Base-by-base conservation (phyloP, 2,113 vertebrate species). In the Sylvietta virens region DNA sequence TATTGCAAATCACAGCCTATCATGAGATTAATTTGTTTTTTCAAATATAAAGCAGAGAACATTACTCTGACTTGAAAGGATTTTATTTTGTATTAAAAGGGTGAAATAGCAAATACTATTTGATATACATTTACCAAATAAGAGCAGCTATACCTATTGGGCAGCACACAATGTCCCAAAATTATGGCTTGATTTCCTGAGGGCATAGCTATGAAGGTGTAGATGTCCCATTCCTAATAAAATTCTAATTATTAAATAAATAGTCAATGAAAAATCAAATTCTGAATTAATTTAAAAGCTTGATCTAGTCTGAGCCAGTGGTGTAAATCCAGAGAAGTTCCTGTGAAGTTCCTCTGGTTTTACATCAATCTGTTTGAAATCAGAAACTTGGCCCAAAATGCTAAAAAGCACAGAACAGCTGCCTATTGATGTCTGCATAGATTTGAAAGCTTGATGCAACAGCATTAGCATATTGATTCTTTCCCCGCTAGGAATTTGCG, bases 1-100 rank as follows among this genome's bases (percentile, higher is more conserved):
- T 93, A 96, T 64, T 92, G 90, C 93, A 96, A 96, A 94, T 94
- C 79, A 92, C 85, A 78, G 57, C 3, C 86, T 84, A 93, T 45
- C 80, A 19, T 5, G 64, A 92, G 82, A 94, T 88, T 94, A 27
- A 76, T 92, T 92, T 90, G 73, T 71, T 93, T 95, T 94, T 86
- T 51, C 84, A 94, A 76, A 88, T 90, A 95, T 21, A 92, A 95
- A 96, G 37, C 72, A 88, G 71, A 86, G 48, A 16, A 71, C 80
- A 84, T 94, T 88, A 78, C 26, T 92, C 72, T 81, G 64, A 77
- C 90, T 95, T 54, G 56, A 77, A 88, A 94, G 51, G 64, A 60
- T 78, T 96, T 94, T 77, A 44, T 86, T 95, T 71, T 48, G 13
- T n/a, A 95, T 81, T 73, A 86, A 92, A 88, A n/a, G 1, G 23